Evolutionary conservation across 2,797 vertebrate species (phyloP).

Genomic region (Pantherophis alleghaniensis): DNA sequence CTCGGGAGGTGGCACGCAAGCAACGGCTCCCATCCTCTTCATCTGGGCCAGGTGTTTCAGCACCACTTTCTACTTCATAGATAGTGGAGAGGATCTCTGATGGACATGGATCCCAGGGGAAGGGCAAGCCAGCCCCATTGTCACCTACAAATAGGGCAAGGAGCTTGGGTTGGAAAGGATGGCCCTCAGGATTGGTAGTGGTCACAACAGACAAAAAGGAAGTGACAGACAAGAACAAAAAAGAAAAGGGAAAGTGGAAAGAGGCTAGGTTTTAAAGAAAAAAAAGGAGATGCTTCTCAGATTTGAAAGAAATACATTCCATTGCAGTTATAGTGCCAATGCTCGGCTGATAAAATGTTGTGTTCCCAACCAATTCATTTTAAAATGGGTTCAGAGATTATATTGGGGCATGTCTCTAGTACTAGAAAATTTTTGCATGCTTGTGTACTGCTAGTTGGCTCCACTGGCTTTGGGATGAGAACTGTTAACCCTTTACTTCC

Average conservation of each 20-base stretch:
- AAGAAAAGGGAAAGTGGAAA: background rate
- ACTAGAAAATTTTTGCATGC: background rate
- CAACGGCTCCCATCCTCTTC: slow-evolving; percentile 65
- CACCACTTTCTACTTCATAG: slow-evolving; percentile 79
- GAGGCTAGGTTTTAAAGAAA: background rate
- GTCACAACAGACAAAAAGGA: slow-evolving; percentile 12
- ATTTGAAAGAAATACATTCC: background rate
- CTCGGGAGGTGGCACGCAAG: slow-evolving; percentile 40
- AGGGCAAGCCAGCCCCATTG: slow-evolving; percentile 44
- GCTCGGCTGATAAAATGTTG: background rate
- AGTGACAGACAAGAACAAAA: slow-evolving; percentile 31
- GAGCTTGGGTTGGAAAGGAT: slow-evolving; percentile 48
- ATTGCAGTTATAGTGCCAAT: background rate
- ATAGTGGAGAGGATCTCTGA: slow-evolving; percentile 87
- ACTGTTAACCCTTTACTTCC: background rate
- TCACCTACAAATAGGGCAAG: slow-evolving; percentile 45
- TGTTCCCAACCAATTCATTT: background rate
- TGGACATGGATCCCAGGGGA: slow-evolving; percentile 68
- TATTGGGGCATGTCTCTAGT: too few relatives aligned
- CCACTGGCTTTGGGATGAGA: background rate
- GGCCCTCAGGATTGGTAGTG: background rate
- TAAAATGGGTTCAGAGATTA: background rate
- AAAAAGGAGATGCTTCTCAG: background rate
- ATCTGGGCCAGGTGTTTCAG: slow-evolving; percentile 76
- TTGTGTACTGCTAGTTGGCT: background rate